A percentile compares a stretch with the other conserved stretches of the same genome.
These are phyloP conservation scores for Pachypeltis micranthus DNA, from an alignment of 1,140 invertebrate genomes.

Conservation along the genomic window DNA sequence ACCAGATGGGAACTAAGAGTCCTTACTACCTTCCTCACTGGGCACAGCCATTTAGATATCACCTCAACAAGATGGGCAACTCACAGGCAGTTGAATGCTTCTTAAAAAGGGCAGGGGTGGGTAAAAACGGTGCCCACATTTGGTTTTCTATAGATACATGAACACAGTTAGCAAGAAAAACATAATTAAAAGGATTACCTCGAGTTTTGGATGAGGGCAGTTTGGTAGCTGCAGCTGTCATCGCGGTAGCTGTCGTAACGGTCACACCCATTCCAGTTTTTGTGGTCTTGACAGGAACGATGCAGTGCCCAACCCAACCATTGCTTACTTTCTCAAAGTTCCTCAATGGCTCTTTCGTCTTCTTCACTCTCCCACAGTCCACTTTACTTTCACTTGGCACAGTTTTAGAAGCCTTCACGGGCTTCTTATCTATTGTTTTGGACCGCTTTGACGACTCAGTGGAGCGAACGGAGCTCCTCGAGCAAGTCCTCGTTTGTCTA, in stretches of 20 bases:
- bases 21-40: no score
- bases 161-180: no score
- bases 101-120: no score
- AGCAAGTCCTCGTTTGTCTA: not conserved
- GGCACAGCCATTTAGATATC: no score
- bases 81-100: no score
- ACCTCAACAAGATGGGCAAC: no score
- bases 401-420: not conserved
- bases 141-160: no score
- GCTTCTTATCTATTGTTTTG: not conserved
- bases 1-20: no score
- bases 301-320: constrained; percentile 19
- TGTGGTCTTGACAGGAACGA: constrained; percentile 11
- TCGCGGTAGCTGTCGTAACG: not conserved
- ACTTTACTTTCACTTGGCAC: not conserved
- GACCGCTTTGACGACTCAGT: not conserved
- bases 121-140: no score
- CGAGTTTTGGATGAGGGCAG: no score
- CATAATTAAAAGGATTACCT: no score
- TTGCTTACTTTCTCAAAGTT: constrained; percentile 21
- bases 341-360: constrained; percentile 16
- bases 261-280: not conserved
- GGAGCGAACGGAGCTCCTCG: not conserved
- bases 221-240: no score
- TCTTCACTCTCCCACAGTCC: not conserved